Conservation (phyloP, 2,888 invertebrate species). For the Cephus pygmeus region DNA sequence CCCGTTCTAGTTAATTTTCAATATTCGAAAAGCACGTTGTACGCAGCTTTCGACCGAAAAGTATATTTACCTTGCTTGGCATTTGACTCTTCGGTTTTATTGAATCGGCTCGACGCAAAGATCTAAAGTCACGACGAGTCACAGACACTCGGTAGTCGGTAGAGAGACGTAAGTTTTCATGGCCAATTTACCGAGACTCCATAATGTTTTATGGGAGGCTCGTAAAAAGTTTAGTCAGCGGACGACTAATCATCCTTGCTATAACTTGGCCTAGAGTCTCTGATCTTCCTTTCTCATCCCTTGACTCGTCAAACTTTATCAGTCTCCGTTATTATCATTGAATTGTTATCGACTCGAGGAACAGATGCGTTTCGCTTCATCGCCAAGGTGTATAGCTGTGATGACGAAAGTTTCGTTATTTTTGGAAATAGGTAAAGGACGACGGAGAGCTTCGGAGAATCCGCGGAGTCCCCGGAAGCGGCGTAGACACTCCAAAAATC, state of each 20-base stretch:
- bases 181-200: neutral
- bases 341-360: neutral
- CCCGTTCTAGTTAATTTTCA: neutral
- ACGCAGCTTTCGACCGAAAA: neutral
- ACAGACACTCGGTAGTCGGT: neutral
- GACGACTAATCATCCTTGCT: neutral
- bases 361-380: neutral
- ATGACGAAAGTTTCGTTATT: no score
- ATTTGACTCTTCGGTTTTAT: neutral
- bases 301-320: neutral
- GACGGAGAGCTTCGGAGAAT: conserved; percentile 55
- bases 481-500: conserved; percentile 53
- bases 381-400: no score
- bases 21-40: neutral
- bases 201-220: neutral
- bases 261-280: neutral
- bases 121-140: neutral
- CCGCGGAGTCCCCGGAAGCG: conserved; percentile 52
- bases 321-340: neutral
- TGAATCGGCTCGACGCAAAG: neutral
- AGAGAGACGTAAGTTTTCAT: neutral
- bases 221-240: neutral
- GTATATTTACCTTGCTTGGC: neutral
- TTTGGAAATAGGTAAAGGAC: conserved; percentile 42
- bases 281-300: neutral